Conservation (phyloP, 2,113 vertebrate species). For the Chinchilla lanigera region DNA sequence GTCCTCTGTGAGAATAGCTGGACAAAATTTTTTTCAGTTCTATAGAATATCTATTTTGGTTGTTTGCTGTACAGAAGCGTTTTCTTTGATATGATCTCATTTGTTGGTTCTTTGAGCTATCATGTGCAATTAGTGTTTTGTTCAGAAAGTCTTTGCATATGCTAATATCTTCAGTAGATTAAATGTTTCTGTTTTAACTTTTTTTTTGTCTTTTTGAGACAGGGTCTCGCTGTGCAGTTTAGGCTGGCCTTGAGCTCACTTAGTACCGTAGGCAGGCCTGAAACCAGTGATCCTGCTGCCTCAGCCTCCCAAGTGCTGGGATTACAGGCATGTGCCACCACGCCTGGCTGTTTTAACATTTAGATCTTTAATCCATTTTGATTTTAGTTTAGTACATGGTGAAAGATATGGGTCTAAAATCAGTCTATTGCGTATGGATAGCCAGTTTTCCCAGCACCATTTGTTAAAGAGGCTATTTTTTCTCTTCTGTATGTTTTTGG, state of each 20-base stretch:
- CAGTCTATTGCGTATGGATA: neutral
- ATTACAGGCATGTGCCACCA: no score
- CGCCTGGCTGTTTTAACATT: neutral
- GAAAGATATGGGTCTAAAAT: neutral
- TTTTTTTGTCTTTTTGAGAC: no score
- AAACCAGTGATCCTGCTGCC: no score
- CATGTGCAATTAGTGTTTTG: neutral
- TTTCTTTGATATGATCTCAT: neutral
- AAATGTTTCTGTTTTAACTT: neutral
- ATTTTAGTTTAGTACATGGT: neutral
- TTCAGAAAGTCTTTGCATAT: neutral
- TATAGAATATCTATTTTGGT: neutral
- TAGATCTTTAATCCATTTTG: neutral
- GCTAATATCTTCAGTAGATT: neutral
- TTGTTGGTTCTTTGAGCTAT: neutral
- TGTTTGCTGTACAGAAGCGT: neutral
- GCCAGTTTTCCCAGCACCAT: neutral
- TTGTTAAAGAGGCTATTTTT: neutral
- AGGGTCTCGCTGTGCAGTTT: no score
- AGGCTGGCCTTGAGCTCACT: no score
- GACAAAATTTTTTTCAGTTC: neutral
- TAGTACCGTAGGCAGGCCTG: no score
- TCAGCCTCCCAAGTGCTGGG: no score
- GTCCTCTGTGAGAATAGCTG: neutral
- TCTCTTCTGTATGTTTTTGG: neutral